Base-by-base conservation (phyloP, 2,797 vertebrate genomes). In the Mus caroli region DNA sequence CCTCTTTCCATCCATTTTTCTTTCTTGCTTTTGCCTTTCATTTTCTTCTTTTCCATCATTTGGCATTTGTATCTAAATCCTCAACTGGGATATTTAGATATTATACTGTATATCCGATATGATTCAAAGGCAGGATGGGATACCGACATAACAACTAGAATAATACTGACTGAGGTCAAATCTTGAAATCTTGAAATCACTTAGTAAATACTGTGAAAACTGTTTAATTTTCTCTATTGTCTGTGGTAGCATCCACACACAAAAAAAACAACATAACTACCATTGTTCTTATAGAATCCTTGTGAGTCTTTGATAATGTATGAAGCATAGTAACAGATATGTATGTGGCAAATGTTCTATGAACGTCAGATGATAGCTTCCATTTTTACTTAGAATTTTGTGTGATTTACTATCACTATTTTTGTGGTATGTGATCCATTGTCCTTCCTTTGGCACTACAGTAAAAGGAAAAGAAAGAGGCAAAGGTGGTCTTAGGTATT, bases 21-120 rank as follows among this genome's bases (percentile, higher is more conserved):
- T 73, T 71, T 31, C 7, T 71, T 69, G 17, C 50, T 91, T 80
- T 62, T 37, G 14, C 1, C 4, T 46, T 67, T 12, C 40, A 13
- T 52, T n/a, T 37, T 56, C 14, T 56, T 46, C 69, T 14, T 22
- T 3, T 3, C 28, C 5, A 46, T 19, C 46, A 20, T 56, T 80
- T 84, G 92, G 22, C 56, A 19, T 83, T 88, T 67, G 17, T 26
- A 87, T 83, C 86, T 89, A 88, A 94, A 50, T 94, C 28, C 12
- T 75, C 34, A 31, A 43, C 0, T 54, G 58, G 43, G 77, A 43
- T 91, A 24, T 43, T 90, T 80, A 69, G 13, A 60, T 14, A 24
- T 79, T 43, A 22, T 58, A 19, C 43, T 43, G 2, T 20, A 28
- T 3, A 20, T 52, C 12, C 14, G 78, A 62, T 34, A 11, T 87